Conservation (phyloP, 2,113 vertebrate genomes). For the Tragulus kanchil region DNA sequence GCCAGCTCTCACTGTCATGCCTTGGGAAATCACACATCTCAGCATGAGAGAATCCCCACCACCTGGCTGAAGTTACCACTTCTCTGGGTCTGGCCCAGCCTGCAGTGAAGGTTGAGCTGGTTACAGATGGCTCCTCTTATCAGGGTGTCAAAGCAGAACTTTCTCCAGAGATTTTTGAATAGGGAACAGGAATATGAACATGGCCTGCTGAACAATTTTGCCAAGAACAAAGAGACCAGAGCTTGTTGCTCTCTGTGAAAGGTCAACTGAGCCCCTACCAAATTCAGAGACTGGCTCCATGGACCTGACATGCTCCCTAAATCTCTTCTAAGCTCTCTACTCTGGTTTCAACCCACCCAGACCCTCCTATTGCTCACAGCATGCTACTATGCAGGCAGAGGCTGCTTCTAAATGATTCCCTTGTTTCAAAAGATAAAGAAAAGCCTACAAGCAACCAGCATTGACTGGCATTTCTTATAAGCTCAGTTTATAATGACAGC, state of each 20-base stretch:
- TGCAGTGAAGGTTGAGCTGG: too few relatives aligned
- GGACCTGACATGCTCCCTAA: not conserved
- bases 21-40: fast-evolving
- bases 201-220: not conserved
- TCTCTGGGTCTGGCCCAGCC: not conserved
- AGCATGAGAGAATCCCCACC: too few relatives aligned
- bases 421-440: not conserved
- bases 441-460: not conserved
- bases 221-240: not conserved
- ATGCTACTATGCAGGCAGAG: not conserved
- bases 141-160: not conserved
- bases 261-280: not conserved
- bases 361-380: not conserved
- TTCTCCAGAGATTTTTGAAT: not conserved
- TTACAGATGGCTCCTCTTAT: not conserved
- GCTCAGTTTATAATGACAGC: slow-evolving; percentile 8
- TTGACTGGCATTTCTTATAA: slow-evolving; percentile 36
- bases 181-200: not conserved
- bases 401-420: not conserved
- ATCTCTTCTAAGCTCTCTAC: not conserved
- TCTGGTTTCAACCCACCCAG: not conserved
- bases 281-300: not conserved
- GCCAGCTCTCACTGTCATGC: too few relatives aligned
- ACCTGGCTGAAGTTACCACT: fast-evolving
- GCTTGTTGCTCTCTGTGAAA: not conserved